Evolutionary conservation across 2,888 invertebrate genomes (phyloP).

Genomic region (Hypolimnas misippus): DNA sequence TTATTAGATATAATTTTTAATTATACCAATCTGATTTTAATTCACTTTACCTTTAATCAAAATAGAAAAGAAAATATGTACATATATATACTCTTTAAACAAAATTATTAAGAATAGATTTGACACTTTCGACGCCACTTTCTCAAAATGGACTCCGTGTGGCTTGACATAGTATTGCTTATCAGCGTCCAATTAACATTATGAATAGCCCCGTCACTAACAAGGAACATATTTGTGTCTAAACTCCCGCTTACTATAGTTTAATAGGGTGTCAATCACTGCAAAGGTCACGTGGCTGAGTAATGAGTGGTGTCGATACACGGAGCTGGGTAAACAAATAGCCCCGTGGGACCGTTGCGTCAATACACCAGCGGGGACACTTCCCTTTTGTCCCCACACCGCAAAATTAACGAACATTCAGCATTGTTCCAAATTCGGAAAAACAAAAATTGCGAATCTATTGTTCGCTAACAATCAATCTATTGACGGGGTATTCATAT

Average conservation of each 20-base stretch:
- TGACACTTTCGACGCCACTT: too few relatives aligned
- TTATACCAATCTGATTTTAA: too few relatives aligned
- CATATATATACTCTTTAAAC: too few relatives aligned
- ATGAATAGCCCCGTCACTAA: not conserved
- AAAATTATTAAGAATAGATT: too few relatives aligned
- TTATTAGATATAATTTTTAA: too few relatives aligned
- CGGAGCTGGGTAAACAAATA: constrained; percentile 53
- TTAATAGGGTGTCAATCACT: constrained; percentile 45
- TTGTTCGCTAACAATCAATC: constrained; percentile 10
- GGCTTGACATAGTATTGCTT: too few relatives aligned
- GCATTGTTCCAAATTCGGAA: constrained; percentile 13
- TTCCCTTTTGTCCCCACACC: not conserved
- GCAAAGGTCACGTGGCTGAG: constrained; percentile 62
- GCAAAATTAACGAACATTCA: constrained; percentile 20
- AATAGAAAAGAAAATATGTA: too few relatives aligned
- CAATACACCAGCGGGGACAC: constrained; percentile 8
- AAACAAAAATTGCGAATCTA: constrained; percentile 2
- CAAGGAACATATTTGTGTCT: constrained; percentile 5
- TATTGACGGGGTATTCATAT: not conserved
- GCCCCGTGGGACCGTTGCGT: constrained; percentile 22
- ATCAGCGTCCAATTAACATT: not conserved
- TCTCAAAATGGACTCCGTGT: too few relatives aligned
- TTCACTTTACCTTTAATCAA: too few relatives aligned
- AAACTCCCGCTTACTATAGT: constrained; percentile 6
- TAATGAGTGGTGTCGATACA: constrained; percentile 53